Evolutionary conservation across 2,888 invertebrate genomes (phyloP), one percentile per base, ranked within the genome.

Genomic region (Osedax frankpressi): DNA sequence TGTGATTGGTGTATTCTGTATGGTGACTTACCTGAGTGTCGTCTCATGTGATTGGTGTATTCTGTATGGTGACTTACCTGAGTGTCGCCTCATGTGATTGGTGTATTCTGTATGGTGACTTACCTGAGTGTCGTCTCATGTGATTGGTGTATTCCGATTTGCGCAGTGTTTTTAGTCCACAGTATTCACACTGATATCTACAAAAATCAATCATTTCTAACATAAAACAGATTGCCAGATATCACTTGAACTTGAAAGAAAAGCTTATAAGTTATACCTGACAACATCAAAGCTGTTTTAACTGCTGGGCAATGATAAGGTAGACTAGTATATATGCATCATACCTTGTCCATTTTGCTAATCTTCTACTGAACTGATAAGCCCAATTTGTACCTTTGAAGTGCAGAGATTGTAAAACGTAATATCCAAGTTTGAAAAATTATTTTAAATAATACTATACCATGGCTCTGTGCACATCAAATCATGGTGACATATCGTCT

Each of bases 171-270:
- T 65, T 65, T 19, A 65, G 24, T 65, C 65, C 65, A 24, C 65
- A 65, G 24, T 65, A 19, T 65, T 65, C 65, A n/a, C 65, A 65
- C 65, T 65, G n/a, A 65, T 65, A 65, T 19, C 65, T 65, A 65
- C 24, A 65, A 24, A n/a, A 62, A 62, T 62, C 1, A 62, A 62
- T 62, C 1, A 62, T 62, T 65, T 65, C 24, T 1, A 65, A 65
- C 14, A 65, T n/a, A n/a, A n/a, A 24, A 2, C 2, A 65, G 65
- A 65, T 24, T 2, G 2, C 65, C n/a, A n/a, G n/a, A n/a, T 24
- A 65, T 24, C 65, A 65, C 65, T 24, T 65, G 2, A 24, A n/a
- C n/a, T n/a, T n/a, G n/a, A n/a, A n/a, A n/a, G n/a, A n/a, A 65
- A 2, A 2, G 24, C n/a, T 65, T 65, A 24, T 65, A 65, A 65